These are phyloP conservation scores for Cephus spinipes DNA, from an alignment of 2,888 invertebrate genomes.

Conservation along the genomic window DNA sequence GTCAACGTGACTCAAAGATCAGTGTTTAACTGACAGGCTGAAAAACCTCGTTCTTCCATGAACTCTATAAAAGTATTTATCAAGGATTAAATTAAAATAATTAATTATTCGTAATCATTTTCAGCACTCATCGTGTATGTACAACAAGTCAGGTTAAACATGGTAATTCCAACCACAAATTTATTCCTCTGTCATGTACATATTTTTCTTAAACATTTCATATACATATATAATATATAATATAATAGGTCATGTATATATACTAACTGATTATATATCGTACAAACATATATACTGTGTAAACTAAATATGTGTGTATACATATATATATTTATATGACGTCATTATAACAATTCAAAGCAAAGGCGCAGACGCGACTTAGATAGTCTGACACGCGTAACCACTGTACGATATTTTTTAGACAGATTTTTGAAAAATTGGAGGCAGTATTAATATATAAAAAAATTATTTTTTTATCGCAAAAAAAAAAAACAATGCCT, in stretches of 20 bases:
- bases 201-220: slow-evolving; percentile 1
- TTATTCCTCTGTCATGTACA: background rate
- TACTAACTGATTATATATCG: slow-evolving; percentile 24
- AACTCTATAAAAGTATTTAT: background rate
- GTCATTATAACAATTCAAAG: background rate
- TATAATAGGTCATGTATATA: background rate
- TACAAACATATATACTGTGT: slow-evolving; percentile 29
- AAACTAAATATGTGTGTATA: background rate
- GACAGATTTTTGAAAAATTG: background rate
- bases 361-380: background rate
- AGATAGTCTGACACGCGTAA: background rate
- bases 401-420: background rate
- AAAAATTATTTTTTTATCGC: background rate
- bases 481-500: background rate
- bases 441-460: background rate
- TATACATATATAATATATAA: background rate
- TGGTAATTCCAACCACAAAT: background rate
- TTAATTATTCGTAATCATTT: background rate
- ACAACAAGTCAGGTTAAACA: background rate
- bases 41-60: background rate
- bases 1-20: background rate
- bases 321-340: background rate
- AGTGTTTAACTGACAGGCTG: background rate
- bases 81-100: background rate
- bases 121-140: background rate